Conservation (phyloP, 2,888 invertebrate species). For the Eutolmus rufibarbis region DNA sequence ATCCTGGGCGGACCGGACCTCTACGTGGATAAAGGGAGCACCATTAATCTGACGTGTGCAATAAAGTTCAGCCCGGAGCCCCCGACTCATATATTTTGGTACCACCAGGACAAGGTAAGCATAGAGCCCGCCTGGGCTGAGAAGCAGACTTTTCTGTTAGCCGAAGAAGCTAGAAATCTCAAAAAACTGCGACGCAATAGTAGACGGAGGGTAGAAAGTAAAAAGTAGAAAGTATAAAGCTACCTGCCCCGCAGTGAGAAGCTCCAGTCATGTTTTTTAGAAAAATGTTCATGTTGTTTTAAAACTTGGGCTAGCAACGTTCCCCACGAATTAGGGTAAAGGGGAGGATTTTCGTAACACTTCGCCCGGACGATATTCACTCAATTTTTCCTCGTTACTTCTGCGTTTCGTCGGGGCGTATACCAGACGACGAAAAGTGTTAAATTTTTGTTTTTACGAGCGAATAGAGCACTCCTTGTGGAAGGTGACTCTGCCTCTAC, state of each 20-base stretch:
- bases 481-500: not conserved
- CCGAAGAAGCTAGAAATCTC: not conserved
- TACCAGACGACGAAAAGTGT: not conserved
- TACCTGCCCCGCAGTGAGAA: not conserved
- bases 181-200: not conserved
- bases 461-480: not conserved
- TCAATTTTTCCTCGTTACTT: slow-evolving; percentile 1
- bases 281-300: not conserved
- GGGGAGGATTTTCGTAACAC: not conserved
- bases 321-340: not conserved
- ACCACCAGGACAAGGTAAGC: slow-evolving; percentile 94
- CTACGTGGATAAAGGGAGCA: slow-evolving; percentile 82
- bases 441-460: not conserved
- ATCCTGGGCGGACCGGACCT: slow-evolving; percentile 82
- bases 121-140: not conserved
- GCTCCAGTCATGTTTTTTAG: not conserved
- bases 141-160: not conserved
- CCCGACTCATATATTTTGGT: slow-evolving; percentile 94
- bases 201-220: not conserved
- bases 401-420: not conserved
- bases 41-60: slow-evolving; percentile 83
- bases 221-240: not conserved
- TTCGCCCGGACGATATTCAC: not conserved
- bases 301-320: not conserved
- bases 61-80: slow-evolving; percentile 83